Base-by-base conservation (phyloP, 2,113 vertebrate genomes). In the Corythaixoides concolor region DNA sequence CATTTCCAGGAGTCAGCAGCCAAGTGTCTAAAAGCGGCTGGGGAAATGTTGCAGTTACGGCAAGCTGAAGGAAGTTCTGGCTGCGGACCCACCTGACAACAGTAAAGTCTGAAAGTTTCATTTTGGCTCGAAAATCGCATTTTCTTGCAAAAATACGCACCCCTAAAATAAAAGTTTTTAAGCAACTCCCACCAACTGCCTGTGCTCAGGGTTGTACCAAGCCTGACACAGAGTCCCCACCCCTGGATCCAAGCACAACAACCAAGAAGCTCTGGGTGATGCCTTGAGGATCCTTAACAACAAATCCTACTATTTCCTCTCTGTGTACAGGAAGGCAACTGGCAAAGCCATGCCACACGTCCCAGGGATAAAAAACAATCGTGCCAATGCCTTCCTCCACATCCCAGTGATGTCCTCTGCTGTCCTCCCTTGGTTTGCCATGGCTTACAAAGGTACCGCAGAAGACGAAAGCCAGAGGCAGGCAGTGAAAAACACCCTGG, bases 211-310 rank as follows among this genome's bases (percentile, higher is more conserved):
- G 33, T 30, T 60, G 50, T 59, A 35, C 64, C 5, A 5, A 89
- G 73, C 55, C 4, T 0, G 2, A 16, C 16, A 2, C 0, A 1
- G 45, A 63, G 50, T 14, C 10, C 74, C 27, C 3, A 1, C 2
- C 5, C 10, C 33, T 4, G 4, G 8, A 28, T 45, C 17, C 21
- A 12, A 32, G 4, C 32, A 14, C 43, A 49, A 35, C 55, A 45
- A 20, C 47, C 15, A 3, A 32, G 41, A 17, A 43, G 12, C 45
- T 23, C 26, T 17, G 41, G 35, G 76, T 14, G 37, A 15, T 58
- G 28, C 17, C 37, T 28, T 32, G 62, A 32, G 56, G 62, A 28
- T 45, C 52, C 8, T 53, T 41, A 41, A 4, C 14, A 28, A 35
- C 64, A 77, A 12, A 78, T 62, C 33, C 72, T 20, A 2, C 53